A percentile compares a stretch with the other conserved stretches of the same genome.
These are phyloP conservation scores for Argyra leucocephala DNA, from an alignment of 2,888 invertebrate species.

Conservation along the genomic window DNA sequence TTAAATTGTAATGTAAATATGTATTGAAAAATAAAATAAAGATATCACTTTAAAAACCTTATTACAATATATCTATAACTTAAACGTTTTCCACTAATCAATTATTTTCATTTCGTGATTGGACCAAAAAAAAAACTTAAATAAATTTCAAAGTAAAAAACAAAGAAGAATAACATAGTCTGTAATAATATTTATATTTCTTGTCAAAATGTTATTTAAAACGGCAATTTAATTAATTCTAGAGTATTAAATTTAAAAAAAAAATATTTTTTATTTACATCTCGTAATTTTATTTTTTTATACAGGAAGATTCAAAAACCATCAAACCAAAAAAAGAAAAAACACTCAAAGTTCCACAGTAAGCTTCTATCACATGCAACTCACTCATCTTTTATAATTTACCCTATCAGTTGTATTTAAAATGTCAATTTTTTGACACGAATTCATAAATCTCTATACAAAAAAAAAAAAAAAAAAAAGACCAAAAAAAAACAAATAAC, in stretches of 20 bases:
- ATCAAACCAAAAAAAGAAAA: too few species aligned
- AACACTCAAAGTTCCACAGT: too few species aligned
- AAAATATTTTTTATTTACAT: too few species aligned
- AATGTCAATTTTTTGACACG: conserved; percentile 4
- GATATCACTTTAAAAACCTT: too few species aligned
- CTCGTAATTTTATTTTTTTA: too few species aligned
- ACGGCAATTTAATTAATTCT: conserved; percentile 3
- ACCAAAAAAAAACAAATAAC: neutral
- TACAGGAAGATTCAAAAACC: too few species aligned
- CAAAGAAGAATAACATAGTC: neutral
- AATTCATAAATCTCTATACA: neutral
- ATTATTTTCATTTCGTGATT: conserved; percentile 1
- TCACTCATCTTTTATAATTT: too few species aligned
- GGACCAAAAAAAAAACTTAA: neutral
- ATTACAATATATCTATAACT: neutral
- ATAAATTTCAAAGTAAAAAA: neutral
- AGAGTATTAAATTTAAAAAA: neutral
- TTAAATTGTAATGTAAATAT: too few species aligned
- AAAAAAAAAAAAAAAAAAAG: neutral
- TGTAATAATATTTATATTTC: conserved; percentile 1
- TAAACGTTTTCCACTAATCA: neutral
- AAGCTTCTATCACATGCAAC: too few species aligned
- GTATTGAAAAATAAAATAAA: too few species aligned
- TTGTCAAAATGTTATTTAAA: conserved; percentile 2
- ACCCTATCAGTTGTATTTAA: neutral